Evolutionary conservation across 2,797 vertebrate genomes (phyloP).

Genomic region (Typhlichthys subterraneus): DNA sequence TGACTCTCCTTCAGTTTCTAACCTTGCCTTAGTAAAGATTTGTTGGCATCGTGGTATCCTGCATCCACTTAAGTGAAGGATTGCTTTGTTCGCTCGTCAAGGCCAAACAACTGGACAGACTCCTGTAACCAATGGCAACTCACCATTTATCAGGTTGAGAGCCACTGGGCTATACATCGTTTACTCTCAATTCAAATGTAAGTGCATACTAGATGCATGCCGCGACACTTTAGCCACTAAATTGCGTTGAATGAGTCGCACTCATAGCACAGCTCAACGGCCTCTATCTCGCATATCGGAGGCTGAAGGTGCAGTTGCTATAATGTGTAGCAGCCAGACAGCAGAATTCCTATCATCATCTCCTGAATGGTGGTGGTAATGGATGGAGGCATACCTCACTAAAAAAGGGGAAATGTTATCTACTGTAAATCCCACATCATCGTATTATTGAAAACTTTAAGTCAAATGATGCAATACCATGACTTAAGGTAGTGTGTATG

Average conservation of each 20-base stretch:
- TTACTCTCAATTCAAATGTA: no score
- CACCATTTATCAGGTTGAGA: background rate
- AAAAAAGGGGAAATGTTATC: no score
- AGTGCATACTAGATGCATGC: no score
- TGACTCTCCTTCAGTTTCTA: background rate
- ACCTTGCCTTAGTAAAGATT: background rate
- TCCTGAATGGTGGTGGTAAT: background rate
- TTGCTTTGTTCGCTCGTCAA: background rate
- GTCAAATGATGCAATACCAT: no score
- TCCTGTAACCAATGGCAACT: constrained; percentile 9
- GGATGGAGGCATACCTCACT: no score
- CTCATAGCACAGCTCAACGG: no score
- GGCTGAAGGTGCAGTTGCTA: background rate
- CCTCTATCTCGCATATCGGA: background rate
- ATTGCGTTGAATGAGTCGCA: no score
- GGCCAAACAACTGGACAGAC: background rate
- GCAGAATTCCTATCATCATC: background rate
- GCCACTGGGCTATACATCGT: background rate
- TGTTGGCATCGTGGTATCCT: background rate
- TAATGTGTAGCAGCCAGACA: background rate
- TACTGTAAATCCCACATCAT: no score
- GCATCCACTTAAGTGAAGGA: background rate
- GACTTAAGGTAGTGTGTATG: no score
- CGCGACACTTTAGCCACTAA: no score
- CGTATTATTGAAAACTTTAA: no score